A percentile compares a stretch with the other conserved stretches of the same genome.
Conservation (phyloP, 2,797 vertebrate species). For the Myiotriccus ornatus region DNA sequence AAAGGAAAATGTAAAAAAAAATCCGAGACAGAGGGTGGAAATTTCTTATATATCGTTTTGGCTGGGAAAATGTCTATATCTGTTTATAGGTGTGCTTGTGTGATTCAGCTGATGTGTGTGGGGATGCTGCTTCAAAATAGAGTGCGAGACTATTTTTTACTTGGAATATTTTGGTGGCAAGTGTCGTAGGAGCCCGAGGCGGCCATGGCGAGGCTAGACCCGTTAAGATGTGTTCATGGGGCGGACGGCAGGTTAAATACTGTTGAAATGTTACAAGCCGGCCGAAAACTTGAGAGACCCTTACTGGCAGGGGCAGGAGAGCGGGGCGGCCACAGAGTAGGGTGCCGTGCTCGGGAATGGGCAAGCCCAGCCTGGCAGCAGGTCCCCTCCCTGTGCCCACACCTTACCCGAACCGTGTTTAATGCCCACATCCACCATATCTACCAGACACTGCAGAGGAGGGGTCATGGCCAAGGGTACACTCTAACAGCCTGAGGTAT, state of each 20-base stretch:
- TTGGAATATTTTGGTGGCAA: constrained; percentile 20
- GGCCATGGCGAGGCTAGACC: not conserved
- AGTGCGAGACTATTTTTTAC: not conserved
- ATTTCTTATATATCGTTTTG: not conserved
- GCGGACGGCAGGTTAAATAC: constrained; percentile 50
- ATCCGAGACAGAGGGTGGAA: not conserved
- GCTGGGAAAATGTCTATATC: not conserved
- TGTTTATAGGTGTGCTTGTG: constrained; percentile 19
- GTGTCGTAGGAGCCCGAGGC: not conserved
- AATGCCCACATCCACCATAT: constrained; percentile 64
- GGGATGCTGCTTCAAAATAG: not conserved
- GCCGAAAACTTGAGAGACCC: constrained; percentile 20
- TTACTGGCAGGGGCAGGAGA: not conserved
- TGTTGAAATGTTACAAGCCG: not conserved
- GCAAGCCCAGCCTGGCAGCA: constrained; percentile 35
- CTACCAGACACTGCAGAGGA: constrained; percentile 64
- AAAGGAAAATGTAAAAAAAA: not conserved
- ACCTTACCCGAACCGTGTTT: constrained; percentile 36
- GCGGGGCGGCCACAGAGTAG: not conserved
- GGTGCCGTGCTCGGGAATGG: not conserved
- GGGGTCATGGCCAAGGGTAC: constrained; percentile 82
- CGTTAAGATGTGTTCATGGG: constrained; percentile 21
- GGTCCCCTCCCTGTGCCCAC: constrained; percentile 12
- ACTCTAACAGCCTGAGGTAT: constrained; percentile 66
- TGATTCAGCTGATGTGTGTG: not conserved